A percentile compares a stretch with the other conserved stretches of the same genome.
Conservation (phyloP, 2,113 vertebrate species). For the Cairina moschata region DNA sequence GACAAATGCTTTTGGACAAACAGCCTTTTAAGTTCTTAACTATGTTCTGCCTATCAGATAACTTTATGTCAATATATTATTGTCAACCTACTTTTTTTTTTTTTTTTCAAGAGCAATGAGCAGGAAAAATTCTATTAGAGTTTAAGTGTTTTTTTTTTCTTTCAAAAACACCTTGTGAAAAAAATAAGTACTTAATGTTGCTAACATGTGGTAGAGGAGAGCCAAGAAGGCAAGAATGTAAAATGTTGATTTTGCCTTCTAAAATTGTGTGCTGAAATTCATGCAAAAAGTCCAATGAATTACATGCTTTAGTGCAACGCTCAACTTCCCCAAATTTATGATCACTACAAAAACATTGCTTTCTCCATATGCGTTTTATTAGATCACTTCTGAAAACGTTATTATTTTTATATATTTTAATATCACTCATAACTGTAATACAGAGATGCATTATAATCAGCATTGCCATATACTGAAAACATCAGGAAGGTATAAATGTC, state of each 20-base stretch:
- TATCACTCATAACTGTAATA: background rate
- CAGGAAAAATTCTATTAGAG: background rate
- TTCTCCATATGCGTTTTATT: background rate
- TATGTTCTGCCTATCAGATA: background rate
- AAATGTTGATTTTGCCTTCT: background rate
- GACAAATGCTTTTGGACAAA: background rate
- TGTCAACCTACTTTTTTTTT: background rate
- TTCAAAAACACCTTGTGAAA: background rate
- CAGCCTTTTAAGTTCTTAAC: background rate
- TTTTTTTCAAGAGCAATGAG: background rate
- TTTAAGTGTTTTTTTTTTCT: background rate
- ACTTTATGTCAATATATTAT: background rate
- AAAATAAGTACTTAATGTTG: background rate
- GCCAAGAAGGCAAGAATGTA: background rate
- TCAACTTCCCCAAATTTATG: background rate
- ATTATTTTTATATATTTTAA: background rate
- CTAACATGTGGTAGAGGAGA: background rate
- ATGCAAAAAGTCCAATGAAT: background rate
- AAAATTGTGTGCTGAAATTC: background rate
- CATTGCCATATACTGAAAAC: background rate
- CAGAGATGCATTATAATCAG: background rate
- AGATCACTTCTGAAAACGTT: background rate
- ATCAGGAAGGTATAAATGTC: accelerated
- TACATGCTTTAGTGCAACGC: background rate
- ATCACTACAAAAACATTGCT: background rate